Base-by-base conservation (phyloP, 2,113 vertebrate genomes). In the Buteo buteo region DNA sequence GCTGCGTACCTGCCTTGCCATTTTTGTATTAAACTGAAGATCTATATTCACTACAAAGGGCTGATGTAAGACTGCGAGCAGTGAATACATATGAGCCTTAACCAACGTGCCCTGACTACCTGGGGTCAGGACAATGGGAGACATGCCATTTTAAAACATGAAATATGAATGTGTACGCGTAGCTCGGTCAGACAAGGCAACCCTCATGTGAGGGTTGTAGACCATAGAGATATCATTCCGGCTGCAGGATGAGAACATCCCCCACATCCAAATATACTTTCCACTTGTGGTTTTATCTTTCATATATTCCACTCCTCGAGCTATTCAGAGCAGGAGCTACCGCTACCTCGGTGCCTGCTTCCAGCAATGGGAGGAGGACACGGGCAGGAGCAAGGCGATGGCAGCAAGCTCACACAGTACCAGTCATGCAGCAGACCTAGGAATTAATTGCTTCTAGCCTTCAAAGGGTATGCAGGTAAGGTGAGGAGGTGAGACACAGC, bases 141-240 rank as follows among this genome's bases (percentile, higher is more conserved):
- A 59, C 0, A 3, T 28, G 49, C 26, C 34, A 4, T 40, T 64
- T 73, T 31, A 52, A 72, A 83, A n/a, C 4, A 12, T 5, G 28
- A 65, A 64, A 49, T 4, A 9, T 21, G 20, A 82, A 15, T 1
- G 13, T 28, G 36, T 42, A 40, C 3, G 1, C 2, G 42, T 15
- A 28, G 45, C 50, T 59, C 3, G 1, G 4, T 7, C 54, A 66
- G 65, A 32, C 12, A 14, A 31, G 42, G 57, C 62, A 72, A 9
- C 38, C 29, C 42, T 32, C 1, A 1, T 1, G 0, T n/a, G 31
- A 62, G 44, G 57, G 22, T 1, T 44, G 29, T 0, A 38, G 38
- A 28, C 34, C 16, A 7, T 0, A 5, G 42, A 40, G 17, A 21
- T 9, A 38, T 13, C 38, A 26, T 42, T 26, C 70, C 24, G 22